Conservation (phyloP, 2,888 invertebrate species). For the Mythimna lalbum region DNA sequence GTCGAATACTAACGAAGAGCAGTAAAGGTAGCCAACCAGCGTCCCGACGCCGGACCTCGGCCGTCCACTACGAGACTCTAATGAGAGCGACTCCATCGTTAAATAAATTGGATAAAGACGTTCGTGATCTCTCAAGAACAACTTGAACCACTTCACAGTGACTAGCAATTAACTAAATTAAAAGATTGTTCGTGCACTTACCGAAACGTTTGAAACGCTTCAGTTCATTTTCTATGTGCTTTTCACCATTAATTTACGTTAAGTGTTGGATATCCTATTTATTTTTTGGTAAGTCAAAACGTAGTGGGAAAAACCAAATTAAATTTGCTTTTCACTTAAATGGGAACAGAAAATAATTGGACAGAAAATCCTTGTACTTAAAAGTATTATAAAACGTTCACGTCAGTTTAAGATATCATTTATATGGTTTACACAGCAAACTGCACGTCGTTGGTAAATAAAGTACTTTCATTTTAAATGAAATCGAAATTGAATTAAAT, state of each 20-base stretch:
- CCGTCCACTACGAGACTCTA: constrained; percentile 84
- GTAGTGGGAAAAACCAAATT: constrained; percentile 45
- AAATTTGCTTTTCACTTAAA: constrained; percentile 29
- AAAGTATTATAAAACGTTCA: constrained; percentile 24
- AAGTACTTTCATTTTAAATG: background rate
- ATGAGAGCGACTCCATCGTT: constrained; percentile 89
- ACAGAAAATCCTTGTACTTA: constrained; percentile 13
- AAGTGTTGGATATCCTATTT: constrained; percentile 59
- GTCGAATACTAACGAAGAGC: constrained; percentile 78
- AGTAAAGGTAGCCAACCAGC: constrained; percentile 78
- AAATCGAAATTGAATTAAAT: constrained; percentile 13
- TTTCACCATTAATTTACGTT: constrained; percentile 78
- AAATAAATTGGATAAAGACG: constrained; percentile 91
- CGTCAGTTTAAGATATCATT: constrained; percentile 15
- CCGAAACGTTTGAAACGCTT: constrained; percentile 81
- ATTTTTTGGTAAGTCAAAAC: constrained; percentile 43
- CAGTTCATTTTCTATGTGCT: constrained; percentile 73
- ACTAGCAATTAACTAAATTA: constrained; percentile 90
- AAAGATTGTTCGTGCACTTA: constrained; percentile 88
- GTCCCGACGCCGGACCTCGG: constrained; percentile 65
- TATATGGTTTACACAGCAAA: constrained; percentile 26
- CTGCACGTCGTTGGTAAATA: background rate
- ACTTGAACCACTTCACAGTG: constrained; percentile 88
- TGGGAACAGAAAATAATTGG: constrained; percentile 56
- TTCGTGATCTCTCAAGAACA: constrained; percentile 90